A percentile compares a stretch with the other conserved stretches of the same genome.
phyloP scores from a whole-genome alignment of 2,113 vertebrate species.

The Holacanthus passer region DNA sequence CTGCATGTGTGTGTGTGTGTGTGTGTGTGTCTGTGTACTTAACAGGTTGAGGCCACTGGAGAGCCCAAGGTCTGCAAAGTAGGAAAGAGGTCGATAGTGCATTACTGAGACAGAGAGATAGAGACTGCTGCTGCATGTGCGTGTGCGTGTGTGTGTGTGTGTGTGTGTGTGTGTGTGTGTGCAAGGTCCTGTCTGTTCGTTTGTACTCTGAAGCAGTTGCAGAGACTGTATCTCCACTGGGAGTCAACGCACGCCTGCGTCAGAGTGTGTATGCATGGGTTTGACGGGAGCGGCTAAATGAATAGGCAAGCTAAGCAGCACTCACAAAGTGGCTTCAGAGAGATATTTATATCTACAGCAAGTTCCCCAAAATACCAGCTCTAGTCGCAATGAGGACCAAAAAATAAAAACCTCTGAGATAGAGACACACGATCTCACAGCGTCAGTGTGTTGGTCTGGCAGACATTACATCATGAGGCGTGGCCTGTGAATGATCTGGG shows the following conservation, averaged over 20 bases:
- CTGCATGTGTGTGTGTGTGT: slow-evolving; percentile 43
- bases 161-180: slow-evolving; percentile 14
- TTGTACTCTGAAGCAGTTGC: slow-evolving; percentile 48
- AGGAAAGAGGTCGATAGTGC: slow-evolving; percentile 79
- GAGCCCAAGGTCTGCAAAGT: slow-evolving; percentile 76
- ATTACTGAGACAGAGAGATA: slow-evolving; percentile 63
- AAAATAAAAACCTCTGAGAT: background rate
- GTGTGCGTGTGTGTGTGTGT: slow-evolving; percentile 11
- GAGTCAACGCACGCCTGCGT: slow-evolving; percentile 47
- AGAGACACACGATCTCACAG: slow-evolving; percentile 19
- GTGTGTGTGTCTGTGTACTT: slow-evolving; percentile 61
- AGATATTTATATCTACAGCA: slow-evolving; percentile 22
- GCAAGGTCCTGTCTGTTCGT: slow-evolving; percentile 57
- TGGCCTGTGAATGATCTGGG: slow-evolving; percentile 53
- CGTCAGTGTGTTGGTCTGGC: slow-evolving; percentile 27
- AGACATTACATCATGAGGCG: slow-evolving; percentile 71
- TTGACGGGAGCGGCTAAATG: slow-evolving; percentile 22
- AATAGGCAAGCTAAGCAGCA: slow-evolving; percentile 20
- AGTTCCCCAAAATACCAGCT: slow-evolving; percentile 31
- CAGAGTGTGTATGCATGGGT: slow-evolving; percentile 30
- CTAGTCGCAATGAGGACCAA: background rate
- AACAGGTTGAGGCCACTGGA: slow-evolving; percentile 74
- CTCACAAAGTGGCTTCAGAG: slow-evolving; percentile 22
- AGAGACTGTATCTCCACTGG: slow-evolving; percentile 40
- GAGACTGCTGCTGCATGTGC: slow-evolving; percentile 13